Base-by-base conservation (phyloP, 2,888 invertebrate species). In the Brassicogethes aeneus region DNA sequence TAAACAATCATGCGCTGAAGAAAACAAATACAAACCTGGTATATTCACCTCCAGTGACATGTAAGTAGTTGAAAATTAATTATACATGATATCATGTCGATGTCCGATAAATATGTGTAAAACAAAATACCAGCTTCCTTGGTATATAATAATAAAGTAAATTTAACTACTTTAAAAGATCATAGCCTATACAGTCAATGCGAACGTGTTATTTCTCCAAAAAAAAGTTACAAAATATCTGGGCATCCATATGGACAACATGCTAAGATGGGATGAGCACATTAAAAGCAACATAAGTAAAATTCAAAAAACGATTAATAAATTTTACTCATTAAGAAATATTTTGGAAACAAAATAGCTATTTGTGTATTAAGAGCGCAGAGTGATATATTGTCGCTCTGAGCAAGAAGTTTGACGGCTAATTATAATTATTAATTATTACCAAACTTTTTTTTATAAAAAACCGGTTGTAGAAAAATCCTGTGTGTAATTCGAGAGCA, bases 1-100 rank as follows among this genome's bases (percentile, higher is more conserved):
- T n/a, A n/a, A 51, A 30, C 64, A 64, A 41, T 61, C 62, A 0
- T 57, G 59, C 41, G 53, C 64, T 2, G 65, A 66, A 46, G 66
- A 65, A 48, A 56, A 53, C 17, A 47, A 58, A 7, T 65, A 63
- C 37, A 59, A 60, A 43, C 59, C 62, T 8, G 63, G 63, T 16
- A 62, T 66, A 17, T 59, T 56, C 37, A 46, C 49, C 5, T 61
- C 65, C 0, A 61, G 61, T 35, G 65, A 66, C 51, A 60, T 55
- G 62, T 63, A 46, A 44, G n/a, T n/a, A n/a, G n/a, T n/a, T n/a
- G n/a, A n/a, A n/a, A n/a, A n/a, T n/a, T n/a, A n/a, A n/a, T n/a
- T n/a, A n/a, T n/a, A 23, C 10, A 23, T 23, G 10, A 23, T 23
- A 23, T 5, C 23, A 7, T 10, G 23, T 10, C 23, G 23, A 23